A percentile compares a stretch with the other conserved stretches of the same genome.
Evolutionary conservation across 64 coral and sea anemone species (phyloP).

Genomic region (Montipora efflorescens): DNA sequence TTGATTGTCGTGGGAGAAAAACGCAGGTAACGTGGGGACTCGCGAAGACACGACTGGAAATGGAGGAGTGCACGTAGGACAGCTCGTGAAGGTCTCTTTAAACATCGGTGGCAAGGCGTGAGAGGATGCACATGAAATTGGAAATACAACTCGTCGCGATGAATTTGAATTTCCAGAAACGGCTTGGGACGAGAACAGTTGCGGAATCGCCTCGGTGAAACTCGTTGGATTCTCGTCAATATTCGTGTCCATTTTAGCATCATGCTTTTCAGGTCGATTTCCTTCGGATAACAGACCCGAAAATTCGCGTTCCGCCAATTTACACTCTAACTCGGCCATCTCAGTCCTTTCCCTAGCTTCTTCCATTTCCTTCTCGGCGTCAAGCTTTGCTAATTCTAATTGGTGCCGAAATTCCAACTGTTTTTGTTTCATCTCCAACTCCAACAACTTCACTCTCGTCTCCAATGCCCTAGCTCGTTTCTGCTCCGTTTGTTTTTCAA

Average conservation of each 20-base stretch:
- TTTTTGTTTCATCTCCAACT: conserved; percentile 22
- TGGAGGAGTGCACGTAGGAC: not conserved
- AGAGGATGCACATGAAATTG: not conserved
- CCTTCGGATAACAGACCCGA: not conserved
- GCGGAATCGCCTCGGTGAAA: not conserved
- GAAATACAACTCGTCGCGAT: not conserved
- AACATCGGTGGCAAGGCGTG: not conserved
- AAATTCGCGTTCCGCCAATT: not conserved
- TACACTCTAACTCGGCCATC: not conserved
- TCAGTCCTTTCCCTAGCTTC: not conserved
- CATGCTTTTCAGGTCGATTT: not conserved
- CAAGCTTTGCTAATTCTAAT: not conserved
- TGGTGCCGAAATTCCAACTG: not conserved
- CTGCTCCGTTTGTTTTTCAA: not conserved
- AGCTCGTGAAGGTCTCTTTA: not conserved
- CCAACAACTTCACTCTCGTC: not conserved
- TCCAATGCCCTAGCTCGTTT: not conserved
- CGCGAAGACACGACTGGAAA: not conserved
- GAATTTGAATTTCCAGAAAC: not conserved
- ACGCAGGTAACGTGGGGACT: not conserved
- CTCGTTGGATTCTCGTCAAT: not conserved
- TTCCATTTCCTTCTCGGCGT: not conserved
- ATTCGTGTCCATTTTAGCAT: not conserved
- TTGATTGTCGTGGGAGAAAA: not conserved
- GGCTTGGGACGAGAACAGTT: not conserved